Evolutionary conservation across 2,113 vertebrate genomes (phyloP).

Genomic region (Pteropus alecto): DNA sequence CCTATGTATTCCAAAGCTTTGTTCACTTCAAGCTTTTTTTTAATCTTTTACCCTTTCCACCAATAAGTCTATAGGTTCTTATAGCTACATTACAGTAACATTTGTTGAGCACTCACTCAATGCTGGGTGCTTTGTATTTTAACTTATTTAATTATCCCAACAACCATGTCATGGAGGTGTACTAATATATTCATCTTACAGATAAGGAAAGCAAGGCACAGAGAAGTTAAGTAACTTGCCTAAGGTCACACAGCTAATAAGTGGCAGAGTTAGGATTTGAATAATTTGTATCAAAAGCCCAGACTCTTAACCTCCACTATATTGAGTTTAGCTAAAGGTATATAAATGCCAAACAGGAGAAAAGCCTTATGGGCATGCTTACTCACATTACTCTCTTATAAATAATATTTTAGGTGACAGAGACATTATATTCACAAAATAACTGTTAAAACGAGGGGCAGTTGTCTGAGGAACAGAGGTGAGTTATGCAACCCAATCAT

Average conservation of each 20-base stretch:
- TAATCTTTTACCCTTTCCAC: not conserved
- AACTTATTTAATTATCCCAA: not conserved
- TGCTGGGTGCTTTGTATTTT: not conserved
- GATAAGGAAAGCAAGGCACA: not conserved
- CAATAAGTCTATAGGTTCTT: not conserved
- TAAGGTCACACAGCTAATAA: not conserved
- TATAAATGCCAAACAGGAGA: not conserved
- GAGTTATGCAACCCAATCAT: not conserved
- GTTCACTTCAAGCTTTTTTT: not conserved
- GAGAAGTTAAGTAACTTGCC: not conserved
- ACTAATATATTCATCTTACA: not conserved
- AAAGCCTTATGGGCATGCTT: not conserved
- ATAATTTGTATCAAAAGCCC: not conserved
- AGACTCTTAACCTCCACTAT: not conserved
- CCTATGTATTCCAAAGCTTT: not conserved
- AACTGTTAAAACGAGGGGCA: not conserved
- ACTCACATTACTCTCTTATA: not conserved
- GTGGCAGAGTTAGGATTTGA: not conserved
- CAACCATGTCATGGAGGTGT: not conserved
- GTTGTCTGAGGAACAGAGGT: not conserved
- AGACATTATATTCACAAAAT: not conserved
- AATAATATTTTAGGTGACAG: not conserved
- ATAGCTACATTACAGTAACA: fast-evolving
- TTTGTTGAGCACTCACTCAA: not conserved
- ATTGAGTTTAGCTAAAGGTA: not conserved